A percentile compares a stretch with the other conserved stretches of the same genome.
Evolutionary conservation across 2,888 invertebrate species (phyloP).

Genomic region (Lasioglossum leucozonium): DNA sequence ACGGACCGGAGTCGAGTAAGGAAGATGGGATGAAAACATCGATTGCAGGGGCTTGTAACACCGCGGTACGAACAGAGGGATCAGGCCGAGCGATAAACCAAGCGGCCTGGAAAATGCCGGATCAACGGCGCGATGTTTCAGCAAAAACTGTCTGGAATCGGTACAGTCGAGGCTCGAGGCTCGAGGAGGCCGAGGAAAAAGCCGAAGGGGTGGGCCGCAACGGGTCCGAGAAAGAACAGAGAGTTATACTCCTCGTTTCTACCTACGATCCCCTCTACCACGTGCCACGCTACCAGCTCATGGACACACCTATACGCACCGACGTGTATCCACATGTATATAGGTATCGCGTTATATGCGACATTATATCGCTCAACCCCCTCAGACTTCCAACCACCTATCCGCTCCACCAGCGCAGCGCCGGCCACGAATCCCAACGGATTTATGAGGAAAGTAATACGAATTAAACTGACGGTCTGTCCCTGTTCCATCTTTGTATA

Average conservation of each 20-base stretch:
- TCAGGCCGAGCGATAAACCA: conserved; percentile 81
- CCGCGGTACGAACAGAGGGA: conserved; percentile 81
- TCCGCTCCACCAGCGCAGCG: conserved; percentile 14
- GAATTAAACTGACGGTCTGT: conserved; percentile 81
- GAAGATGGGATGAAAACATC: conserved; percentile 80
- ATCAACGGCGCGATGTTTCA: conserved; percentile 82
- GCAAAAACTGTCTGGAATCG: conserved; percentile 82
- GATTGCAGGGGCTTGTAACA: conserved; percentile 82
- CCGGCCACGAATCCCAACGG: conserved; percentile 74
- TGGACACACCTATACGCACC: conserved; percentile 27
- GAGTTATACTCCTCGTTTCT: conserved; percentile 57
- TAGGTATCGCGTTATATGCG: conserved; percentile 70
- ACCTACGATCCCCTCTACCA: conserved; percentile 37
- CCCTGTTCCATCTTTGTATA: conserved; percentile 24
- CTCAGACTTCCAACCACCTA: conserved; percentile 30
- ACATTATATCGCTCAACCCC: conserved; percentile 69
- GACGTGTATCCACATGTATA: conserved; percentile 1
- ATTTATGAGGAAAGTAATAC: conserved; percentile 81
- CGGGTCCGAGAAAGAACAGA: conserved; percentile 46
- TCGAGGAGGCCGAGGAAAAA: conserved; percentile 60
- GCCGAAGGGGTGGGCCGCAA: conserved; percentile 38
- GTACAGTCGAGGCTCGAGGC: conserved; percentile 65
- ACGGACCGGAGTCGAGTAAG: conserved; percentile 58
- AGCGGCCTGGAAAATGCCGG: conserved; percentile 83
- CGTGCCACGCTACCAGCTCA: conserved; percentile 6